Evolutionary conservation across 2,888 invertebrate species (phyloP), one percentile per base, ranked within the genome.

Genomic region (Lepeophtheirus nordmannii): DNA sequence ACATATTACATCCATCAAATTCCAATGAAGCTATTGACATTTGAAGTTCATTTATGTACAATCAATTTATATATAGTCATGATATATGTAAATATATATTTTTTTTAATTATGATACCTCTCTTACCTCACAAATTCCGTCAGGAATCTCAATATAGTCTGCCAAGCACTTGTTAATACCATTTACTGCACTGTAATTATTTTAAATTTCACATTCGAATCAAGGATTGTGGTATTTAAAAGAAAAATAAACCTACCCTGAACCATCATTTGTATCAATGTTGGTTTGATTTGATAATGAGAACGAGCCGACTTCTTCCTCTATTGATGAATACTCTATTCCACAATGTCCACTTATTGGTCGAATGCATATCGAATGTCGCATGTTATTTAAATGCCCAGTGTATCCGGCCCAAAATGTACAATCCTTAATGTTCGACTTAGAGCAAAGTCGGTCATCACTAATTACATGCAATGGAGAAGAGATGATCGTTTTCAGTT

Each of bases 321-420:
- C 53, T 5, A 46, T n/a, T 3, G 53, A 46, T n/a, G 53, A 63
- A 61, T 69, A 69, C 61, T 68, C 67, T 17, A 68, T 66, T 9
- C 69, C 69, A 20, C 69, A 69, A 57, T 68, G 68, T 11, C 69
- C 69, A 30, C 67, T 65, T 59, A 68, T 68, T 5, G 65, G 67
- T 53, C 65, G 67, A 39, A 69, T 66, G 61, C 69, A 69, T 17
- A 68, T 64, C 41, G 68, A 63, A 57, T 69, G 68, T 58, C 67
- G 67, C 60, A 69, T 20, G 62, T 69, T 67, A 67, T 69, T 69
- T 41, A 66, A 63, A 60, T 69, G 69, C 38, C 69, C 69, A 64
- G 63, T 14, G 38, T 58, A 65, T 8, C 65, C 64, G 11, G 57
- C 64, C 22, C 46, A 22, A 37, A 57, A 58, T 22, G 20, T 10